phyloP scores from a whole-genome alignment of 2,797 vertebrate species.

The Cuniculus paca region DNA sequence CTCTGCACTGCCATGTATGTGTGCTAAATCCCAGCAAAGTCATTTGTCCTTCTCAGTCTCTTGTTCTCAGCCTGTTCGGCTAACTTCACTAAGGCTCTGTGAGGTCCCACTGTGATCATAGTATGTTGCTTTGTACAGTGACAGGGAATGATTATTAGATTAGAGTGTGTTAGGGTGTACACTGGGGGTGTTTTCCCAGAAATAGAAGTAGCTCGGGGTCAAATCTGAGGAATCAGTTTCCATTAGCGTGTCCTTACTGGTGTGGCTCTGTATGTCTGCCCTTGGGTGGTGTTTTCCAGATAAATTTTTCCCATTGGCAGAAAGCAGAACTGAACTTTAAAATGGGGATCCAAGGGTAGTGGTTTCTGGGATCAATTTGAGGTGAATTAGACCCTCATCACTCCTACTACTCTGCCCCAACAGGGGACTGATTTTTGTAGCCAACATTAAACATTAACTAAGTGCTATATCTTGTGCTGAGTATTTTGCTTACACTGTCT shows the following conservation, averaged over 20 bases:
- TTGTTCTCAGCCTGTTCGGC: neutral
- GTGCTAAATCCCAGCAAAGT: neutral
- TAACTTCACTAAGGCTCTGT: neutral
- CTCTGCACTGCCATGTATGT: rapidly evolving
- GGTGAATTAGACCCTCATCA: neutral
- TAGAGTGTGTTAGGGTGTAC: neutral
- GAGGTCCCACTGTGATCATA: neutral
- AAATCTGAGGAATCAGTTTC: neutral
- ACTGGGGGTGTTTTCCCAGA: neutral
- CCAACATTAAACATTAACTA: neutral
- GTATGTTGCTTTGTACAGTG: neutral
- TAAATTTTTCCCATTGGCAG: neutral
- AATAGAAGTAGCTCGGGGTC: neutral
- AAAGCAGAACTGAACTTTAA: neutral
- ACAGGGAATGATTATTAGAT: neutral
- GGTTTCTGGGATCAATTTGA: neutral
- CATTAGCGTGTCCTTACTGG: neutral
- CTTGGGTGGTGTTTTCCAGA: neutral
- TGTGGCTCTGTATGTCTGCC: neutral
- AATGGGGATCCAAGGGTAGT: neutral
- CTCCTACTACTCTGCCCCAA: neutral
- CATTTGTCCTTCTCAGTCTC: neutral
- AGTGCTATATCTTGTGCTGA: neutral
- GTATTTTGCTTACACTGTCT: neutral
- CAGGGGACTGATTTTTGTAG: neutral